Base-by-base conservation (phyloP, 2,888 invertebrate genomes). In the Drosophila greeni region DNA sequence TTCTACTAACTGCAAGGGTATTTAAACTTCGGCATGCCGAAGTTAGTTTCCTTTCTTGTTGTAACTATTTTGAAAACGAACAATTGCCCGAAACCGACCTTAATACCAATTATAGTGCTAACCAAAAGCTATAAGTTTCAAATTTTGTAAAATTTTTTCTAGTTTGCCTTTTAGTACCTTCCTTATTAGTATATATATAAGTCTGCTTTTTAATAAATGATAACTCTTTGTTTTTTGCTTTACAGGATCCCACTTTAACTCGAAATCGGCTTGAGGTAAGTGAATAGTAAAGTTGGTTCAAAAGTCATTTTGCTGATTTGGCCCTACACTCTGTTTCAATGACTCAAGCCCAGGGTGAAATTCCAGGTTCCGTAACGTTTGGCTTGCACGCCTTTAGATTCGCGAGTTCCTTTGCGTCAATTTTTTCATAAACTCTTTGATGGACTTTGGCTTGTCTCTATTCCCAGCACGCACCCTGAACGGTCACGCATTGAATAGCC, bases 381-480 rank as follows among this genome's bases (percentile, higher is more conserved):
- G 24, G 9, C 5, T 42, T 20, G 20, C n/a, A 40, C 40, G 1
- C 23, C 37, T 42, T 9, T 9, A 23, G 9, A 42, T n/a, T 24
- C n/a, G 24, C 9, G 5, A 24, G 14, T 24, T 11, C 16, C 6
- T 16, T 11, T 43, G 16, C 12, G 12, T 29, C 16, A 8, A 7
- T 18, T 47, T 9, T 45, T 18, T 14, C 8, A 43, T 14, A 6
- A 52, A 42, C 26, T 20, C 14, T 26, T 11, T 4, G 11, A 14
- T 20, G 9, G 18, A 12, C 26, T 16, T 26, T 26, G 8, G 16
- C 12, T 26, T 24, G 52, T 11, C 48, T 29, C n/a, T 48, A 29
- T 47, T 52, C 20, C 49, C 52, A 29, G 18, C 52, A 48, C 52
- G 52, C 45, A 29, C 29, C 45, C 29, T 45, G 29, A 14, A 45